Base-by-base conservation (phyloP, 2,797 vertebrate species). In the Diplodus sargus region DNA sequence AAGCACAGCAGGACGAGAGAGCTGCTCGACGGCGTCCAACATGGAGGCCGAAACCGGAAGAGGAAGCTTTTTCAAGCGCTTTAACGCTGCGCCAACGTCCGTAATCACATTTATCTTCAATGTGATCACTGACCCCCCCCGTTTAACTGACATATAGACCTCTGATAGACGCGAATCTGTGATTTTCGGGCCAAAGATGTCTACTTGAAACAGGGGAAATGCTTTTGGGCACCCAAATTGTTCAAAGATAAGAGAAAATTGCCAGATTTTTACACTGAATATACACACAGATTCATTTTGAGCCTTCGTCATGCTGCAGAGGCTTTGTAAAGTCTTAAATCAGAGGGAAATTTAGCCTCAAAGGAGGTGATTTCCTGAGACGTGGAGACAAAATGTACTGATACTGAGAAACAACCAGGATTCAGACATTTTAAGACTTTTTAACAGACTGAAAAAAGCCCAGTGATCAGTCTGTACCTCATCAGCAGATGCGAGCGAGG, bases 1-100 rank as follows among this genome's bases (percentile, higher is more conserved):
- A 74, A 80, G 70, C 30, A 56, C 82, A 79, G 79, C 42, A 20
- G 65, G 63, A 76, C 4, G n/a, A 49, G 63, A 59, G 57, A 59
- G 57, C 60, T 18, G 67, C 74, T 64, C 0, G 6, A 22, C 34
- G 39, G 3, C 48, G 16, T 48, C 75, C 80, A 85, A 89, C 83
- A 87, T 90, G 88, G 87, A 89, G 84, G 87, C 85, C 85, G 2
- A 76, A 82, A 56, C 68, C 70, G 39, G 85, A 86, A 86, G 73
- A 54, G 58, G 60, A 74, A 56, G 34, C 3, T 2, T 18, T 66
- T 52, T 20, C 7, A 4, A 34, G 6, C 2, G 3, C 62, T 77
- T 76, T 5, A 54, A 67, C 2, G 45, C 53, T 39, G 64, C 48
- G 34, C 56, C 56, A 28, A 74, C 43, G 5, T 39, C 48, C 3